Evolutionary conservation across 2,888 invertebrate genomes (phyloP).

Genomic region (Epirrhoe alternata): DNA sequence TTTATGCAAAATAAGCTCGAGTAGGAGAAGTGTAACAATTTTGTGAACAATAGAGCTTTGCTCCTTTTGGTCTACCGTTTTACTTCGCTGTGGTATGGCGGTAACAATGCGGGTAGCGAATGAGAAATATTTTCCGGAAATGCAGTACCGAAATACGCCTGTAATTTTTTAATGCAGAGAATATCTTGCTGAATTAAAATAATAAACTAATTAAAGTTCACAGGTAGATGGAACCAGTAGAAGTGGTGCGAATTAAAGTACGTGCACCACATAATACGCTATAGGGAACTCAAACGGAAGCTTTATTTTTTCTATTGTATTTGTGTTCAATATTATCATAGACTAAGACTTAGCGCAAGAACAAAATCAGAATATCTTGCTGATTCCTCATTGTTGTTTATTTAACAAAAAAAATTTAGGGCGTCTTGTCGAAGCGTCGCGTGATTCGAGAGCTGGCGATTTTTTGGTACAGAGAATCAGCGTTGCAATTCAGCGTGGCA

Average conservation of each 20-base stretch:
- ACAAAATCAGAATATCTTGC: too few species aligned
- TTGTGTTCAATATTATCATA: too few species aligned
- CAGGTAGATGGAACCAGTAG: neutral
- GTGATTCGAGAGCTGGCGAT: too few species aligned
- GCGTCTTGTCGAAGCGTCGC: too few species aligned
- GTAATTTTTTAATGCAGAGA: neutral
- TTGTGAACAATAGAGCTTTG: constrained; percentile 67
- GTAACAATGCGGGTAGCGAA: constrained; percentile 44
- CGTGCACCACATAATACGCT: neutral
- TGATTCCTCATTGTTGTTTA: too few species aligned
- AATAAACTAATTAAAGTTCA: neutral
- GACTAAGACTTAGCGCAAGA: too few species aligned
- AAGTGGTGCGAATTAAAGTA: neutral
- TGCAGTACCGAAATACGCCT: constrained; percentile 8
- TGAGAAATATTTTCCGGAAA: constrained; percentile 32
- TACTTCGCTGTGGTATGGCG: constrained; percentile 36
- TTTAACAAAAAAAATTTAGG: too few species aligned
- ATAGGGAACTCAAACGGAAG: too few species aligned
- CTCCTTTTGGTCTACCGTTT: constrained; percentile 50
- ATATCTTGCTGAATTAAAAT: neutral
- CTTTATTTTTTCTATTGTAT: too few species aligned
- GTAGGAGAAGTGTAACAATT: constrained; percentile 66
- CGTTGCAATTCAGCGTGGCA: too few species aligned
- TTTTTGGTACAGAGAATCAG: too few species aligned
- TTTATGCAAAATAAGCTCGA: constrained; percentile 73